Evolutionary conservation across 2,797 vertebrate genomes (phyloP), one percentile per base, ranked within the genome.

Genomic region (Acanthopagrus latus): DNA sequence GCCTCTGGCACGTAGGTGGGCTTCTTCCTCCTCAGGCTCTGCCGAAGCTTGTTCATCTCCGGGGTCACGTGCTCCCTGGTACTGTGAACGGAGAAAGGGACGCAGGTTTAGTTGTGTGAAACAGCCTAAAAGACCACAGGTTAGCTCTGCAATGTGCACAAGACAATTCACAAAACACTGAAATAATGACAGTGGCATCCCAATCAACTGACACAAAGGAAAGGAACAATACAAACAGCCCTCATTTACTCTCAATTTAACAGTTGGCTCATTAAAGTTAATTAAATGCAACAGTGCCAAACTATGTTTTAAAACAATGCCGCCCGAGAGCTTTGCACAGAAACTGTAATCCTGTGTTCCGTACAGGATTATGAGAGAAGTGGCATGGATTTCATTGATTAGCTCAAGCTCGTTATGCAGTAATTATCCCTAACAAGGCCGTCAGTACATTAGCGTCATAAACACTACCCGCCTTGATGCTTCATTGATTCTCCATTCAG

Each of bases 1-100:
- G 97, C 97, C 90, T 98, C 97, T 0, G 97, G 97, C 76, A 98
- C 92, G 1, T 97, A 97, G 52, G 96, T 95, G 47, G 96, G 96
- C 94, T 97, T 98, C 93, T 97, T 97, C 89, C 97, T 95, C 89
- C 97, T 93, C 88, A 98, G 95, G 82, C 97, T 98, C 95, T 98
- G 97, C 71, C 97, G 95, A 92, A 98, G 95, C 94, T 98, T 98
- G 94, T 98, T 97, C 97, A 98, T 98, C 89, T 96, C 95, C 89
- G 93, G 93, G 86, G 91, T 95, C 91, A 95, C 95, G 93, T 95
- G 94, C 77, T 94, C 95, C 91, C 92, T 93, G 89, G 85, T 93
- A 74, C 95, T 95, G 90, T 44, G 17, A 50, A 83, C 55, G 83
- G 13, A 83, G n/a, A 38, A 7, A 72, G 9, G 2, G 9, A 69